A percentile compares a stretch with the other conserved stretches of the same genome.
phyloP scores from a whole-genome alignment of 2,888 invertebrate species.

The Ophion obscuratus region DNA sequence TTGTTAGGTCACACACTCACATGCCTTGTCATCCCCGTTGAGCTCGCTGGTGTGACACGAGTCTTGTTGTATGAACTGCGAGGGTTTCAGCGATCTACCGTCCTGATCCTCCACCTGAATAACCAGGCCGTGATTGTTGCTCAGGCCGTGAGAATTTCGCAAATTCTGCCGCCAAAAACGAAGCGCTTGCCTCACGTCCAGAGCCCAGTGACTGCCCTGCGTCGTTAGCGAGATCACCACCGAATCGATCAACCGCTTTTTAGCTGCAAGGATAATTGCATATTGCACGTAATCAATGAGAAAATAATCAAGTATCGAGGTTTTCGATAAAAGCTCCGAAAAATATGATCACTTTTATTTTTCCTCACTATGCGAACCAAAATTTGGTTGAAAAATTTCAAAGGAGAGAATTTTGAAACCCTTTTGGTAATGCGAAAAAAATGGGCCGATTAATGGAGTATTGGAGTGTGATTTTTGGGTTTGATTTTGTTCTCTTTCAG shows the following conservation, averaged over 20 bases:
- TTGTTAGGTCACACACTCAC: conserved; percentile 84
- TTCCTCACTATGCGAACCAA: no score
- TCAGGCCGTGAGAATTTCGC: conserved; percentile 68
- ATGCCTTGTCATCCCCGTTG: conserved; percentile 82
- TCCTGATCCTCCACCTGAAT: conserved; percentile 88
- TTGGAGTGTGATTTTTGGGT: no score
- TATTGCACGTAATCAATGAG: neutral
- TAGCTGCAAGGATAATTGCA: conserved; percentile 70
- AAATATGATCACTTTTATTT: no score
- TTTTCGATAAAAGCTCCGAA: no score
- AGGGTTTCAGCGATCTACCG: conserved; percentile 84
- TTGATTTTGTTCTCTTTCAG: no score
- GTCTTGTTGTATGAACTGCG: conserved; percentile 84
- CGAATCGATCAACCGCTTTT: conserved; percentile 82
- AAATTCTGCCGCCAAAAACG: conserved; percentile 78
- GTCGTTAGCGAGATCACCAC: conserved; percentile 78
- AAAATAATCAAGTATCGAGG: neutral
- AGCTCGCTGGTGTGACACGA: conserved; percentile 75
- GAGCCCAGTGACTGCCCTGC: conserved; percentile 77
- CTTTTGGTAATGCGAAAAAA: no score
- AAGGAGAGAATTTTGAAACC: no score
- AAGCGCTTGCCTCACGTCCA: conserved; percentile 79
- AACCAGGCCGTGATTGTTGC: conserved; percentile 84
- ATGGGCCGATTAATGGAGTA: no score
- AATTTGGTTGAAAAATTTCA: no score